Percentiles rank a stretch among this genome's conserved stretches.
Conservation (phyloP, 2,888 invertebrate species). For the Drosophila tanythrix region DNA sequence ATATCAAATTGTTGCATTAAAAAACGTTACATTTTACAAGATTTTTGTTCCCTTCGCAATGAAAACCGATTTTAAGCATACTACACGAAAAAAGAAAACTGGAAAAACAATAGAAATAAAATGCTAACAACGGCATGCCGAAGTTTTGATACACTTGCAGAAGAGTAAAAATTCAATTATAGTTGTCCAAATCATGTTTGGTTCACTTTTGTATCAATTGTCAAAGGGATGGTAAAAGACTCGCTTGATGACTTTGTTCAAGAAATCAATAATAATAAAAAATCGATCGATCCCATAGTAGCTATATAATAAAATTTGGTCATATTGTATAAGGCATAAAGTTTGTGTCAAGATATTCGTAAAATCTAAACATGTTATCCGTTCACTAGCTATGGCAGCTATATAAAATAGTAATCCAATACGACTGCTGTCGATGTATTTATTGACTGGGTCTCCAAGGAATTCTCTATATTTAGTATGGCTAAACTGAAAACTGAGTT, state of each 20-base stretch:
- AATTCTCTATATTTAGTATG: not conserved
- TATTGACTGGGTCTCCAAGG: not conserved
- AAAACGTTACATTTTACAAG: slow-evolving; percentile 42
- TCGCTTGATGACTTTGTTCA: not conserved
- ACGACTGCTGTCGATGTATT: not conserved
- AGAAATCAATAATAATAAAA: not conserved
- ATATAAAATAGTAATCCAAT: not conserved
- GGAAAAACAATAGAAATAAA: not conserved
- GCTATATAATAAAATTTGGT: slow-evolving; percentile 6
- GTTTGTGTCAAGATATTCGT: slow-evolving; percentile 14
- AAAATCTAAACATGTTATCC: not conserved
- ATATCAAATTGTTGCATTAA: slow-evolving; percentile 39
- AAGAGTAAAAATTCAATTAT: not conserved
- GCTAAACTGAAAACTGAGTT: not conserved
- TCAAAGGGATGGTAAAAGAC: not conserved
- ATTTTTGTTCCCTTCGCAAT: slow-evolving; percentile 70
- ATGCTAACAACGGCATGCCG: slow-evolving; percentile 22
- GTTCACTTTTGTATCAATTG: not conserved
- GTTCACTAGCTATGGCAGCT: not conserved
- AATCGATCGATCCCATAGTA: not conserved
- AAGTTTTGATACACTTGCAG: slow-evolving; percentile 14
- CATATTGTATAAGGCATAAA: slow-evolving; percentile 10
- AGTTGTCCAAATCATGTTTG: not conserved
- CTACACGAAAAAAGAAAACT: slow-evolving; percentile 12
- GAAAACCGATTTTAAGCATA: slow-evolving; percentile 53